phyloP scores from a whole-genome alignment of 2,113 vertebrate genomes.

The Salvelinus sp. region DNA sequence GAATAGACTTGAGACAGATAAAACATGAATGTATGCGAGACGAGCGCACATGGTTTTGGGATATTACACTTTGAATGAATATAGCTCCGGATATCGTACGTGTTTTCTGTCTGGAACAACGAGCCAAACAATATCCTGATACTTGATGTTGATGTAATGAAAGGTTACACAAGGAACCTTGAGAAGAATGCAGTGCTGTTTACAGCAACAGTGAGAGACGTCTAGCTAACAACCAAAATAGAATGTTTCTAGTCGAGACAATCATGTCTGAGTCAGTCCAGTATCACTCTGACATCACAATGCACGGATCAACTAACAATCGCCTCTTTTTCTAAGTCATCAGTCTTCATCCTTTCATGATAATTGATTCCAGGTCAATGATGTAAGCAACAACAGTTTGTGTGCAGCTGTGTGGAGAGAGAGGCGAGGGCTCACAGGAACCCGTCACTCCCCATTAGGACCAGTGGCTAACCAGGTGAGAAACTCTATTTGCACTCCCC shows the following conservation, averaged over 20 bases:
- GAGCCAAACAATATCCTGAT: neutral
- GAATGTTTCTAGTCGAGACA: neutral
- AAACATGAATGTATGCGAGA: too few species aligned
- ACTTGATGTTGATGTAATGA: too few species aligned
- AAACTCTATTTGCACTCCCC: slow-evolving; percentile 66
- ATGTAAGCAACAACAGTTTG: slow-evolving; percentile 58
- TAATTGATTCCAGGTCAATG: slow-evolving; percentile 30
- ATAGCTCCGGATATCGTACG: neutral
- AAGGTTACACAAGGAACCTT: too few species aligned
- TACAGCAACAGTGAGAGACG: neutral
- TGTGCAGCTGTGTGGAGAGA: slow-evolving; percentile 49
- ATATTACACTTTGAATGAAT: neutral
- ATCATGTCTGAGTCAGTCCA: slow-evolving; percentile 11
- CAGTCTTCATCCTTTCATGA: slow-evolving; percentile 36
- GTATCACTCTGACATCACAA: neutral
- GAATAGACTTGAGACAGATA: too few species aligned
- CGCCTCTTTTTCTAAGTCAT: slow-evolving; percentile 23
- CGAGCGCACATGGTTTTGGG: too few species aligned
- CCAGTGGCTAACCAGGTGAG: slow-evolving; percentile 66
- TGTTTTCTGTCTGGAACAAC: neutral
- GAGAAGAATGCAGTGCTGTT: too few species aligned
- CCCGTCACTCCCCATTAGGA: slow-evolving; percentile 64
- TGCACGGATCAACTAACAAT: slow-evolving; percentile 32
- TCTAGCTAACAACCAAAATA: neutral
- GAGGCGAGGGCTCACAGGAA: slow-evolving; percentile 49